phyloP scores from a whole-genome alignment of 2,797 vertebrate genomes.

The Acanthopagrus latus region DNA sequence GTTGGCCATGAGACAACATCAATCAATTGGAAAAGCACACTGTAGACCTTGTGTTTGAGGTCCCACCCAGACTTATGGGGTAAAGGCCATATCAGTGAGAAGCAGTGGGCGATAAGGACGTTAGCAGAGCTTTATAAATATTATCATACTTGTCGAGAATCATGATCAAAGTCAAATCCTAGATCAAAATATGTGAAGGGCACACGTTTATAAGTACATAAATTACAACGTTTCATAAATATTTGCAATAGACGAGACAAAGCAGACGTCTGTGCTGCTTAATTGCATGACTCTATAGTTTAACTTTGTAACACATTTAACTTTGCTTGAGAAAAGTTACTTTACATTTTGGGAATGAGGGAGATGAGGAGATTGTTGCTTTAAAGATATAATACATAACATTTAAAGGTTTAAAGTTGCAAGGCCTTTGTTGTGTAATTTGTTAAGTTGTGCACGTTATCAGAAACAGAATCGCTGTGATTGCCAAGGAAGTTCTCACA shows the following conservation, averaged over 20 bases:
- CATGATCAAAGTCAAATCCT: constrained; percentile 9
- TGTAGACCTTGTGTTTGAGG: constrained; percentile 62
- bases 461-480: too few species aligned
- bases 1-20: constrained; percentile 74
- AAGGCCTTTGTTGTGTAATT: too few species aligned
- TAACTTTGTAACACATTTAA: background rate
- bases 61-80: constrained; percentile 57
- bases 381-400: too few species aligned
- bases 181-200: constrained; percentile 8
- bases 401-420: too few species aligned
- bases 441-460: too few species aligned
- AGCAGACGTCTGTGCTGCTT: background rate
- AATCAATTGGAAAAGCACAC: constrained; percentile 67
- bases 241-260: background rate
- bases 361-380: background rate
- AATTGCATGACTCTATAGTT: background rate
- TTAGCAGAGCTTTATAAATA: constrained; percentile 11
- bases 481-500: too few species aligned
- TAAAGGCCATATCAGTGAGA: constrained; percentile 59
- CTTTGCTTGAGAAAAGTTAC: background rate
- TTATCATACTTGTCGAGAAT: background rate
- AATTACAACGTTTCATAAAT: background rate
- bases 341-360: background rate
- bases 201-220: background rate
- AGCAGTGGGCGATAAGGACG: constrained; percentile 31